Evolutionary conservation across 1,140 invertebrate genomes (phyloP).

Genomic region (Uloborus diversus): DNA sequence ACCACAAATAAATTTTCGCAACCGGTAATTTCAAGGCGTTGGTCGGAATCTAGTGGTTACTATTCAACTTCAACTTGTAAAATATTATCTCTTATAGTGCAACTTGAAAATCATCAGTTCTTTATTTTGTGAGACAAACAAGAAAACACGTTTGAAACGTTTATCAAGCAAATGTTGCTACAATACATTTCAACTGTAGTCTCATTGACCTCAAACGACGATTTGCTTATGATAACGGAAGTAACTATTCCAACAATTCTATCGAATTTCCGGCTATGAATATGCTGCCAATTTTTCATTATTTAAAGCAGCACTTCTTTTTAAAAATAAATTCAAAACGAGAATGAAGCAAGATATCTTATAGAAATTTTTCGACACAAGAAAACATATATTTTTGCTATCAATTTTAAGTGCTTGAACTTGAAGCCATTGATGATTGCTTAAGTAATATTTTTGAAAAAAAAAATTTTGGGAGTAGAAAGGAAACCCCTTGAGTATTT

Average conservation of each 20-base stretch:
- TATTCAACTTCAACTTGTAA: background rate
- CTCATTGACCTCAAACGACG: constrained; percentile 50
- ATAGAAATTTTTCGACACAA: no score
- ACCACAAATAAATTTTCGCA: constrained; percentile 14
- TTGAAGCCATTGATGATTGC: no score
- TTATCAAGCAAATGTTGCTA: background rate
- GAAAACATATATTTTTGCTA: no score
- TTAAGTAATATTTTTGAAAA: no score
- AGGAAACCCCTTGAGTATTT: no score
- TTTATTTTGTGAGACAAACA: background rate
- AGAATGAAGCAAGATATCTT: no score
- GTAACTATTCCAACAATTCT: constrained; percentile 47
- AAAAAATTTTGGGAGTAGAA: no score
- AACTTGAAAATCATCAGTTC: background rate
- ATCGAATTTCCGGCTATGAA: constrained; percentile 44
- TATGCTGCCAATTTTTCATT: constrained; percentile 36
- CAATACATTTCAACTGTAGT: constrained; percentile 37
- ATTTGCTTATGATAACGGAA: constrained; percentile 45
- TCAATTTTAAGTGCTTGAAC: no score
- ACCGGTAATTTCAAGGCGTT: constrained; percentile 55
- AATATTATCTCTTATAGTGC: background rate
- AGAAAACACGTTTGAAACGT: constrained; percentile 2
- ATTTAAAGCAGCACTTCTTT: no score
- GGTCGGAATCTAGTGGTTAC: constrained; percentile 9
- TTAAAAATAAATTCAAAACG: no score